Evolutionary conservation across 2,113 vertebrate species (phyloP), one percentile per base, ranked within the genome.

Genomic region (Aegithalos caudatus): DNA sequence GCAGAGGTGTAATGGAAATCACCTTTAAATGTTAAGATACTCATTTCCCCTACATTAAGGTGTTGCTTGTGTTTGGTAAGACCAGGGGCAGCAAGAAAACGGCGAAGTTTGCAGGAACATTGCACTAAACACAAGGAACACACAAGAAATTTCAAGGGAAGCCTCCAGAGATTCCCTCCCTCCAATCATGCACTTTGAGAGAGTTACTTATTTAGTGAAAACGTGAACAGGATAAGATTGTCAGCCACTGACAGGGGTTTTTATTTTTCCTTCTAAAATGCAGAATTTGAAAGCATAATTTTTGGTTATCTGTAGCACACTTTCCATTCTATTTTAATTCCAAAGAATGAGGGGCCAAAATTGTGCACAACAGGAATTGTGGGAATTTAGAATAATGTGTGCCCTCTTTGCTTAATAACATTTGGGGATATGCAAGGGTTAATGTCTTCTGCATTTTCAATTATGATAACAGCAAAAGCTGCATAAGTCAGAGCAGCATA

Each of bases 371-470:
- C 5, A 78, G 29, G 45, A 85, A 92, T n/a, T 1, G 4, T 21
- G 13, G 40, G 16, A 65, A 66, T 57, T 71, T 11, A 80, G n/a
- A 92, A 69, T 58, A 53, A 66, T 16, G 56, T 48, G 6, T 42
- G 10, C 13, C 12, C 16, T 91, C 57, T 92, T 56, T 66, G 53
- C 48, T 81, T 76, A 71, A 47, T 67, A 74, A 60, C n/a, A 76
- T 56, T 66, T 57, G 51, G 35, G 44, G 20, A 7, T 56, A 72
- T 79, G 73, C 21, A 77, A 87, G 70, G 29, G 80, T 92, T 95
- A 93, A 94, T 45, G 6, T 66, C 69, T 50, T 84, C 71, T 92
- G 50, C 64, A 88, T 84, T 92, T 90, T 93, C 88, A 93, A 66
- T 72, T 76, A 84, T 18, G 35, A 31, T 54, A 62, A 90, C 25